Evolutionary conservation across 2,888 invertebrate genomes (phyloP).

Genomic region (Coremacera marginata): DNA sequence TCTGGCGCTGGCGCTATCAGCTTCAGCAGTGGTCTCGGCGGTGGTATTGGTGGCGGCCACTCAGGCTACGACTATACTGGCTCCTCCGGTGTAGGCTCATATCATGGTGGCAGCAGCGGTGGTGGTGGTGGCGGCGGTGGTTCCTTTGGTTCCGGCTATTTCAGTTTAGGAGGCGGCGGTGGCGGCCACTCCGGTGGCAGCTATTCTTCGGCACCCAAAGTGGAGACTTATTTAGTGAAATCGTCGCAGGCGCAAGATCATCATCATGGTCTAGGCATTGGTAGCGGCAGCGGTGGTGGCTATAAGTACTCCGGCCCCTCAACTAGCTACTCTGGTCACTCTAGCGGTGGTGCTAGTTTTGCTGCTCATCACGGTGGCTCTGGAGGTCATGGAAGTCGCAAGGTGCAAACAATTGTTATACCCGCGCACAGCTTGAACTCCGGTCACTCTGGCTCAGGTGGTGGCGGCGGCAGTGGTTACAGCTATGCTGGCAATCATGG

Average conservation of each 20-base stretch:
- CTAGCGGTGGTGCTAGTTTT: neutral
- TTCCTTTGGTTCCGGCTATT: conserved; percentile 15
- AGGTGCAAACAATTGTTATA: conserved; percentile 40
- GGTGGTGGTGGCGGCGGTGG: conserved; percentile 44
- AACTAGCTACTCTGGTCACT: conserved; percentile 9
- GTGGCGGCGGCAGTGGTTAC: conserved; percentile 13
- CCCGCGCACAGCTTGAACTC: conserved; percentile 7
- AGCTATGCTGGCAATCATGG: neutral
- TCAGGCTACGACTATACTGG: conserved; percentile 32
- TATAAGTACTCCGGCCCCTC: conserved; percentile 23
- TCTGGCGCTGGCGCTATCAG: conserved; percentile 38
- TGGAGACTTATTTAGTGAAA: conserved; percentile 58
- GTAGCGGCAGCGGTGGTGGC: conserved; percentile 16
- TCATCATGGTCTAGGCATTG: conserved; percentile 7
- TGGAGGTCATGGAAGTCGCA: conserved; percentile 39
- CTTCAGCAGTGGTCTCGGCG: conserved; percentile 35
- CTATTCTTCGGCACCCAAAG: conserved; percentile 50
- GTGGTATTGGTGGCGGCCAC: conserved; percentile 20
- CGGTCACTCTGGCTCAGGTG: conserved; percentile 25
- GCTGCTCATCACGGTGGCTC: conserved; percentile 29
- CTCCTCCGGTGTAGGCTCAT: conserved; percentile 36
- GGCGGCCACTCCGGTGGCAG: conserved; percentile 21
- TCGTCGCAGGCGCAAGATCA: conserved; percentile 3
- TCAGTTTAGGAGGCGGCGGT: conserved; percentile 21
- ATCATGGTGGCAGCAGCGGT: conserved; percentile 19